Evolutionary conservation across 23 tunicate genomes (phyloP).

Genomic region (Trididemnum miniatum): DNA sequence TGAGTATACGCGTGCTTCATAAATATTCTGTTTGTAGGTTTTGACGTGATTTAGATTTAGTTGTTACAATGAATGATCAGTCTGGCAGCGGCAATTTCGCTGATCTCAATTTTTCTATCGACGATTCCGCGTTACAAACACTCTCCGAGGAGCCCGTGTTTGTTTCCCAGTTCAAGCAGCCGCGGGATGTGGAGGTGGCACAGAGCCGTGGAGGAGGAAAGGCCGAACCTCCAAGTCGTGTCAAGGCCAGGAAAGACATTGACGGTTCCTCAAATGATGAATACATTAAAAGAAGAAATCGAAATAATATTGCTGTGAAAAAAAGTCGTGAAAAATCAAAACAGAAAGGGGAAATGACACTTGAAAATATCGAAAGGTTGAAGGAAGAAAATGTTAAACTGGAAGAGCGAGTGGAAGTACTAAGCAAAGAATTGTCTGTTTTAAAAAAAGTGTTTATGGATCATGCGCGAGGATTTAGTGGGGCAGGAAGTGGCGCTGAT

Average conservation of each 20-base stretch:
- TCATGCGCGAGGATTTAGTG: slow-evolving; percentile 80
- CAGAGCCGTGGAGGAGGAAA: slow-evolving; percentile 49
- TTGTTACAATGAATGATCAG: no score
- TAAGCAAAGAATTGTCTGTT: slow-evolving; percentile 61
- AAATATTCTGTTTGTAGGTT: no score
- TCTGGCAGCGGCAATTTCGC: no score
- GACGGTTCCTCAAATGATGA: slow-evolving; percentile 33
- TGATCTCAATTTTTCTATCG: no score
- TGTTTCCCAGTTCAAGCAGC: no score
- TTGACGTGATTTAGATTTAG: no score
- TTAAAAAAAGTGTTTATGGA: slow-evolving; percentile 81
- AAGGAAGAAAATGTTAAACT: slow-evolving; percentile 68
- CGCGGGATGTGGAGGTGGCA: not conserved
- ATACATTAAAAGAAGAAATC: slow-evolving; percentile 46
- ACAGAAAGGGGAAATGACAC: slow-evolving; percentile 46
- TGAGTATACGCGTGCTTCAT: no score
- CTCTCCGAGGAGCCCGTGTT: no score
- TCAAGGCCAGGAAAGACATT: slow-evolving; percentile 25
- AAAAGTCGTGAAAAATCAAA: slow-evolving; percentile 77
- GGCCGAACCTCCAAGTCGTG: slow-evolving; percentile 63
- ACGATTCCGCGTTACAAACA: no score
- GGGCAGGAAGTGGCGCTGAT: slow-evolving; percentile 44
- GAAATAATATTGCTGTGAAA: slow-evolving; percentile 90
- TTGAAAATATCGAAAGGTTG: slow-evolving; percentile 51
- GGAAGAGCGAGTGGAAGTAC: slow-evolving; percentile 56